phyloP scores from a whole-genome alignment of 2,113 vertebrate species.

The Pomatostomus ruficeps region DNA sequence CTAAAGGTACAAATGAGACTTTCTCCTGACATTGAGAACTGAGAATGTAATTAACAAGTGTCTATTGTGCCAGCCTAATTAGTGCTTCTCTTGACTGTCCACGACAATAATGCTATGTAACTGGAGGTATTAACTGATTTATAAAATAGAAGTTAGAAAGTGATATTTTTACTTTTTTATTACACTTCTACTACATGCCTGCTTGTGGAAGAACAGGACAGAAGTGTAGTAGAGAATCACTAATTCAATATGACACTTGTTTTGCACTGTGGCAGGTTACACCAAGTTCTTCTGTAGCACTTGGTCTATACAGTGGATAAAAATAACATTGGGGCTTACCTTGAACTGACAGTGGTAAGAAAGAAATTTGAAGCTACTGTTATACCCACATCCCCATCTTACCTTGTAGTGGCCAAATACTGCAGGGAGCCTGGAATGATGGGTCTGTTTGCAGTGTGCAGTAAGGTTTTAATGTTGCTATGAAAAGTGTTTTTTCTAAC shows the following conservation, averaged over 20 bases:
- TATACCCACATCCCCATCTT: background rate
- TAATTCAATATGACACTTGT: background rate
- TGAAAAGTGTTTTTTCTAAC: background rate
- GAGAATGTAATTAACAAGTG: background rate
- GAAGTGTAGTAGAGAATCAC: background rate
- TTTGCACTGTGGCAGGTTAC: background rate
- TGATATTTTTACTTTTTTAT: background rate
- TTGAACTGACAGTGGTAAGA: background rate
- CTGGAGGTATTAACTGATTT: background rate
- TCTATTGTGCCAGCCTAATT: background rate
- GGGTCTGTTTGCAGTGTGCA: background rate
- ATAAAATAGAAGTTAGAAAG: background rate
- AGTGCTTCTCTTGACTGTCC: background rate
- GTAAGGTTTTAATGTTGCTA: background rate
- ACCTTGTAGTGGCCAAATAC: background rate
- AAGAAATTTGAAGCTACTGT: background rate
- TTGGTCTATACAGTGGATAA: background rate
- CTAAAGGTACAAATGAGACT: background rate
- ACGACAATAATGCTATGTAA: background rate
- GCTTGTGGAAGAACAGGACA: background rate
- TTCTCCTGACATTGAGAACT: background rate
- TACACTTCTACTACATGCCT: background rate
- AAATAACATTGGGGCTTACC: background rate
- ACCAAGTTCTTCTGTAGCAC: background rate
- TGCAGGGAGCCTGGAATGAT: background rate